Conservation (phyloP, 1,140 invertebrate genomes). For the Magallana angulata region DNA sequence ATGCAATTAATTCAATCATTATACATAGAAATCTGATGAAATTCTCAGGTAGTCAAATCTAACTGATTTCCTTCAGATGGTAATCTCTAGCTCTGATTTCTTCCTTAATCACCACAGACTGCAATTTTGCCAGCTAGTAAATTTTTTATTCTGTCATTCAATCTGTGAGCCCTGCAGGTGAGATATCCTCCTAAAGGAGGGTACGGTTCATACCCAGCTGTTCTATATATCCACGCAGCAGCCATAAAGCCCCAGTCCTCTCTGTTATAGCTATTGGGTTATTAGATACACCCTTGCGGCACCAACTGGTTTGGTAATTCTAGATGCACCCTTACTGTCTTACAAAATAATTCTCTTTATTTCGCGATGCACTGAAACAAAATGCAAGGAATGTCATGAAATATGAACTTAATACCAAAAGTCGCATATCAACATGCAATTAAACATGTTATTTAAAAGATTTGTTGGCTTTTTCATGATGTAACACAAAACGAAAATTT, state of each 20-base stretch:
- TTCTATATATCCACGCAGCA: background rate
- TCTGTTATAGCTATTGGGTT: background rate
- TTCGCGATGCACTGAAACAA: background rate
- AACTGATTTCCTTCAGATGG: slow-evolving; percentile 1
- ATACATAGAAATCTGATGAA: background rate
- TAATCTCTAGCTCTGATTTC: slow-evolving; percentile 8
- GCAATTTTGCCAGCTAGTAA: background rate
- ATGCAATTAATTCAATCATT: too few species aligned
- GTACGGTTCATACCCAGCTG: background rate
- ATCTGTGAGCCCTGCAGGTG: background rate
- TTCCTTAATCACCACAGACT: background rate
- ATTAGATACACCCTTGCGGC: slow-evolving; percentile 3
- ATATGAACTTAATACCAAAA: background rate
- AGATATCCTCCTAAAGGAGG: background rate
- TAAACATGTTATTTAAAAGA: background rate
- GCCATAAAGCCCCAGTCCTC: background rate
- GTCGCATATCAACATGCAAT: background rate
- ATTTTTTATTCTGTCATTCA: slow-evolving; percentile 2
- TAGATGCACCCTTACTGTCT: slow-evolving; percentile 27
- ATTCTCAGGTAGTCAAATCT: slow-evolving; percentile 13
- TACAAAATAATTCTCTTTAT: background rate
- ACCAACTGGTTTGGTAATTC: background rate
- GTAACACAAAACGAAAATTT: too few species aligned
- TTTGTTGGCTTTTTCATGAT: background rate
- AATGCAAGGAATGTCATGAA: slow-evolving; percentile 14